A percentile compares a stretch with the other conserved stretches of the same genome.
phyloP scores from a whole-genome alignment of 1,140 invertebrate genomes.

The Zaprionus africanus region DNA sequence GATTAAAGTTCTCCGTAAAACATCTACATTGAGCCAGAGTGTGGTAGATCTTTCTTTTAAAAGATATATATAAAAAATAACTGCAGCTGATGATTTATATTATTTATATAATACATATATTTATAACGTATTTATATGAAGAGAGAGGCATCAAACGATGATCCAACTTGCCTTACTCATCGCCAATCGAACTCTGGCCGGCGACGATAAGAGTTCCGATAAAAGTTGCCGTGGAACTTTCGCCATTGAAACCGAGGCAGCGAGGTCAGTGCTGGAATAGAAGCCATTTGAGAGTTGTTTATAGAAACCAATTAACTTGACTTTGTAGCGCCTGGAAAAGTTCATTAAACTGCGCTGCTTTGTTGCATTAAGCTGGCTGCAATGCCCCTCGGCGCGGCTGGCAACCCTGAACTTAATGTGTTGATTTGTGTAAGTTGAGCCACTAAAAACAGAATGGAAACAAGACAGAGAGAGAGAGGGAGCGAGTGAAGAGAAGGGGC shows the following conservation, averaged over 20 bases:
- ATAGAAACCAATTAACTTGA: slow-evolving; percentile 31
- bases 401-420: slow-evolving; percentile 49
- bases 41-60: background rate
- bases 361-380: slow-evolving; percentile 19
- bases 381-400: background rate
- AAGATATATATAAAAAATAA: background rate
- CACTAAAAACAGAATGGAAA: slow-evolving; percentile 40
- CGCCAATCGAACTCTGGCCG: background rate
- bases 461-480: background rate
- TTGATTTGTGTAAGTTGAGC: slow-evolving; percentile 62
- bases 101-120: too few relatives aligned
- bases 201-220: background rate
- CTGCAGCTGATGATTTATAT: too few relatives aligned
- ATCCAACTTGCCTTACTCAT: background rate
- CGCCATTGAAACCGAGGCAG: background rate
- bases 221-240: background rate
- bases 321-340: slow-evolving; percentile 27
- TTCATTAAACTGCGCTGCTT: slow-evolving; percentile 39
- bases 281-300: background rate
- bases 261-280: background rate
- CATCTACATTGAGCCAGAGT: too few relatives aligned
- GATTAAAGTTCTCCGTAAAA: too few relatives aligned
- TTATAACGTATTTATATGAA: background rate
- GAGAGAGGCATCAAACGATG: background rate
- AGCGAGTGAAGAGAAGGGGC: background rate